Evolutionary conservation across 1,140 invertebrate species (phyloP).

Genomic region (Daktulosphaira vitifoliae): DNA sequence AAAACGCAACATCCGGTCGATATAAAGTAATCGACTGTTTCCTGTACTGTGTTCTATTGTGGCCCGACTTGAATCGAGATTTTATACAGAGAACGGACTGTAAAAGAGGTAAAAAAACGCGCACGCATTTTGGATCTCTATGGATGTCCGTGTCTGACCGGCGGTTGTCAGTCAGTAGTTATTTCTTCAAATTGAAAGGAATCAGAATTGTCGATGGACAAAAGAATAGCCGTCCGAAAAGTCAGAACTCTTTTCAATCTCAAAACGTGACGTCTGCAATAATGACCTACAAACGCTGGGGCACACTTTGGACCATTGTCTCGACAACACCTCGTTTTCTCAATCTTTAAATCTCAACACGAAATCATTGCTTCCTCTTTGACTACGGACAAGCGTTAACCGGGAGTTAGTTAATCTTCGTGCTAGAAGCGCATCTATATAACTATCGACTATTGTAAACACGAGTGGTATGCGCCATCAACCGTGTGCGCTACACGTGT

Average conservation of each 20-base stretch:
- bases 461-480: background rate
- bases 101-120: background rate
- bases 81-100: background rate
- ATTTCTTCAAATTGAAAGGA: background rate
- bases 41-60: background rate
- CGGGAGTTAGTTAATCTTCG: too few species aligned
- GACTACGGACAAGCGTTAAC: too few species aligned
- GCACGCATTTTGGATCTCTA: slow-evolving; percentile 7
- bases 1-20: too few species aligned
- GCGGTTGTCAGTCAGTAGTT: background rate
- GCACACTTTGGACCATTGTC: slow-evolving; percentile 20
- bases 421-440: too few species aligned
- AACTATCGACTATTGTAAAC: slow-evolving; percentile 20
- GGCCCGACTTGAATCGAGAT: background rate
- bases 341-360: slow-evolving; percentile 16
- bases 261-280: slow-evolving; percentile 29
- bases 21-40: too few species aligned
- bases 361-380: background rate
- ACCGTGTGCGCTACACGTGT: slow-evolving; percentile 19
- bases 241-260: slow-evolving; percentile 15
- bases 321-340: slow-evolving; percentile 4
- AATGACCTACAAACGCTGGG: slow-evolving; percentile 13
- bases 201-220: background rate
- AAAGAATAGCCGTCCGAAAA: slow-evolving; percentile 18
- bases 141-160: background rate